These are phyloP conservation scores for Embiotoca jacksoni DNA, from an alignment of 2,113 vertebrate species.

Conservation along the genomic window DNA sequence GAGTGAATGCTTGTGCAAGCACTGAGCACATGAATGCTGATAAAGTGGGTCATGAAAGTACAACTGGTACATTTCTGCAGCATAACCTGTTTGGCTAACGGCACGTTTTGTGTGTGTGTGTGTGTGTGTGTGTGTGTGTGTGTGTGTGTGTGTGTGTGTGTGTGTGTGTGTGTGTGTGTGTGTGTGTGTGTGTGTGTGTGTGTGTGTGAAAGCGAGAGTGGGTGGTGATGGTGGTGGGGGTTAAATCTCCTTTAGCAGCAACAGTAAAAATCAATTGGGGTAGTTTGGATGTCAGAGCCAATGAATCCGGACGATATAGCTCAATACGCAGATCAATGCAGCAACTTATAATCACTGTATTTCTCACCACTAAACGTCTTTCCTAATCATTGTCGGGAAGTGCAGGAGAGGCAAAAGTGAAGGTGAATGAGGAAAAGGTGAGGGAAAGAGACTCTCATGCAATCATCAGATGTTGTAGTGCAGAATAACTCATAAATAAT, in stretches of 20 bases:
- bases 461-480: constrained; percentile 13
- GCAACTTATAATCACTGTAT: constrained; percentile 71
- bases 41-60: constrained; percentile 66
- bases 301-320: constrained; percentile 63
- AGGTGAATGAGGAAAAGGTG: constrained; percentile 16
- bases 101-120: constrained; percentile 28
- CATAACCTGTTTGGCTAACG: constrained; percentile 53
- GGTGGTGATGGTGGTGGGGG: constrained; percentile 2
- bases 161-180: constrained; percentile 15
- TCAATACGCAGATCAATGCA: constrained; percentile 65
- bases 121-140: not conserved
- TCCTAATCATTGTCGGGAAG: constrained; percentile 57
- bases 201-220: not conserved
- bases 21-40: constrained; percentile 38
- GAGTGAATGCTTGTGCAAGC: constrained; percentile 38
- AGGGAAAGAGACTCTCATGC: constrained; percentile 29
- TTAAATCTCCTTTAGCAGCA: constrained; percentile 53
- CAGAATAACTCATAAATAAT: constrained; percentile 52
- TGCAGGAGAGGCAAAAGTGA: constrained; percentile 17
- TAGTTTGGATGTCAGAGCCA: constrained; percentile 63
- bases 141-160: not conserved
- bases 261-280: constrained; percentile 69
- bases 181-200: not conserved
- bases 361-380: constrained; percentile 58
- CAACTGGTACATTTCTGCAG: constrained; percentile 59